These are phyloP conservation scores for Antedon mediterranea DNA, from an alignment of 53 echinoderm and acorn worm genomes.

Conservation along the genomic window DNA sequence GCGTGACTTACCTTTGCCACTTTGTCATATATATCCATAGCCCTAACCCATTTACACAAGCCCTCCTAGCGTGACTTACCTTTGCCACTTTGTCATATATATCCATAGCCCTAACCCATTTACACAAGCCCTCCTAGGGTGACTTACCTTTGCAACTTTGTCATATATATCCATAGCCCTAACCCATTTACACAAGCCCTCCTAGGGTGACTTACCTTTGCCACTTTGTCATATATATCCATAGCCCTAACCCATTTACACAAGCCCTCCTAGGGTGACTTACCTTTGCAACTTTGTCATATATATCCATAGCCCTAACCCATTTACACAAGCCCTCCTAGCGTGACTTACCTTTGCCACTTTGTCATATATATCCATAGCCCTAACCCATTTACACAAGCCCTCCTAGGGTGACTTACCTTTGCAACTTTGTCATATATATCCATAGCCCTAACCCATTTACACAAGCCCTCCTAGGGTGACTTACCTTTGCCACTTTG, in stretches of 20 bases:
- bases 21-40: conserved; percentile 90
- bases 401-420: conserved; percentile 46
- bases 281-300: conserved; percentile 96
- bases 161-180: conserved; percentile 92
- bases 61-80: conserved; percentile 46
- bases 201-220: conserved; percentile 76
- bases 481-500: conserved; percentile 88
- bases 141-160: conserved; percentile 88
- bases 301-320: conserved; percentile 92
- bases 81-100: conserved; percentile 90
- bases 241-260: conserved; percentile 95
- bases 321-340: conserved; percentile 48
- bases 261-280: no score
- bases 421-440: conserved; percentile 90
- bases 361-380: conserved; percentile 90
- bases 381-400: conserved; percentile 93
- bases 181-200: conserved; percentile 85
- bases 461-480: no score
- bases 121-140: no score
- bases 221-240: conserved; percentile 88
- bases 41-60: conserved; percentile 93
- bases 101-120: conserved; percentile 94
- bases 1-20: conserved; percentile 94
- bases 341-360: conserved; percentile 94
- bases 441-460: conserved; percentile 94